phyloP scores from a whole-genome alignment of 2,113 vertebrate species.

The Nannospalax galili region DNA sequence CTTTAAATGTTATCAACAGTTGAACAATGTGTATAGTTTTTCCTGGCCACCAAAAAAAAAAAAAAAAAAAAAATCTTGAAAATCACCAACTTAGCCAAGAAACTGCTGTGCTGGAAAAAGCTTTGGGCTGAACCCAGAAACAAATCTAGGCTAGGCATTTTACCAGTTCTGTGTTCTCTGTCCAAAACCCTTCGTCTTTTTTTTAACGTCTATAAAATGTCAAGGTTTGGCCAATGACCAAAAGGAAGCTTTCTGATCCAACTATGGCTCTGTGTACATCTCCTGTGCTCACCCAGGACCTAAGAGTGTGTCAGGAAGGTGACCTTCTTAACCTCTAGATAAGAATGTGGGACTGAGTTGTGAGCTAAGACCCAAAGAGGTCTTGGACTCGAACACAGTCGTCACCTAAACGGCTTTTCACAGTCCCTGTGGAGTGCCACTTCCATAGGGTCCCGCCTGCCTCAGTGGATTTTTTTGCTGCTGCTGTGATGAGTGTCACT shows the following conservation, averaged over 20 bases:
- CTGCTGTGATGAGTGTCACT: neutral
- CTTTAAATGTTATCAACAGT: neutral
- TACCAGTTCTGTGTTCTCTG: neutral
- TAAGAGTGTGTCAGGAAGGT: neutral
- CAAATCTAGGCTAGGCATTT: neutral
- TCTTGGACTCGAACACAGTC: neutral
- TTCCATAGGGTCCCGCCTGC: neutral
- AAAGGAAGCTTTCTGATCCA: neutral
- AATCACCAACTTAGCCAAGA: too few relatives aligned
- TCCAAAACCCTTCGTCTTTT: neutral
- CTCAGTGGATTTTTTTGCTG: neutral
- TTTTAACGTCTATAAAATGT: neutral
- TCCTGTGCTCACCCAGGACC: neutral
- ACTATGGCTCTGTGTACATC: neutral
- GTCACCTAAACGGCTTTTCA: neutral
- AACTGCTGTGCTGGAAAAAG: neutral
- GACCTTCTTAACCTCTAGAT: neutral
- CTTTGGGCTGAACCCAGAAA: neutral
- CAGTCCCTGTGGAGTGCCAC: neutral
- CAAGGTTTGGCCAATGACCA: neutral
- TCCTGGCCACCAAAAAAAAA: neutral
- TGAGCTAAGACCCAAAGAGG: neutral
- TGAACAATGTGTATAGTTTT: neutral
- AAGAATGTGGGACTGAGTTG: neutral
- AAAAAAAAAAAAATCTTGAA: slow-evolving; percentile 21